phyloP scores from a whole-genome alignment of 2,888 invertebrate genomes.

The Euclidia mi region DNA sequence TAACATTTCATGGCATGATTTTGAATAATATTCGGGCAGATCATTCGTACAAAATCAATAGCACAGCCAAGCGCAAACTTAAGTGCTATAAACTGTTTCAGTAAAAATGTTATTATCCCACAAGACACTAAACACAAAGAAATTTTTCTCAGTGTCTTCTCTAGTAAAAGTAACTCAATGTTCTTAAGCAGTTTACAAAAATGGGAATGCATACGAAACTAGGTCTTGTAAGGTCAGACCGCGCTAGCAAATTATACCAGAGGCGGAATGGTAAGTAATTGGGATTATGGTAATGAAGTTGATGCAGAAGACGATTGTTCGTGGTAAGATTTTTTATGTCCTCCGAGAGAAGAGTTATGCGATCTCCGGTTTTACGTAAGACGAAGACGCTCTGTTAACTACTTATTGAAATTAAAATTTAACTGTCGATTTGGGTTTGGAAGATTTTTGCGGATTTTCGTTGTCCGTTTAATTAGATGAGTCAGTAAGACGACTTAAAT shows the following conservation, averaged over 20 bases:
- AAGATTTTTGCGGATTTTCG: slow-evolving; percentile 24
- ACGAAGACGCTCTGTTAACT: slow-evolving; percentile 39
- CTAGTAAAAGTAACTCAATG: slow-evolving; percentile 13
- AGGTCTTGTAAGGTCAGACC: slow-evolving; percentile 25
- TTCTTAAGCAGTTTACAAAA: slow-evolving; percentile 32
- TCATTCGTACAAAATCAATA: too few species aligned
- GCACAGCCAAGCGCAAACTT: too few species aligned
- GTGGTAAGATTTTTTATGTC: slow-evolving; percentile 60
- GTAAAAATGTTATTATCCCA: too few species aligned
- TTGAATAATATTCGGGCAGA: too few species aligned
- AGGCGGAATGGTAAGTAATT: slow-evolving; percentile 62
- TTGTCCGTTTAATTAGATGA: neutral
- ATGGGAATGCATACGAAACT: slow-evolving; percentile 46
- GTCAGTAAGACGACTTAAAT: too few species aligned
- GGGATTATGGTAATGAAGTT: slow-evolving; percentile 66
- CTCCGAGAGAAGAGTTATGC: slow-evolving; percentile 56
- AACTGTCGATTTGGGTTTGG: slow-evolving; percentile 25
- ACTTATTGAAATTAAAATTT: slow-evolving; percentile 57
- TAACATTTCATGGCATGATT: too few species aligned
- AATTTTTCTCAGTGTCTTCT: neutral
- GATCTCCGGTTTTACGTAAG: slow-evolving; percentile 33
- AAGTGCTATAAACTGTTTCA: too few species aligned
- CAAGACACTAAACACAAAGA: too few species aligned
- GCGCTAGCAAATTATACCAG: slow-evolving; percentile 47
- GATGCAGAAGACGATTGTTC: slow-evolving; percentile 49